Conservation (phyloP, 2,113 vertebrate species). For the Rostratula benghalensis region DNA sequence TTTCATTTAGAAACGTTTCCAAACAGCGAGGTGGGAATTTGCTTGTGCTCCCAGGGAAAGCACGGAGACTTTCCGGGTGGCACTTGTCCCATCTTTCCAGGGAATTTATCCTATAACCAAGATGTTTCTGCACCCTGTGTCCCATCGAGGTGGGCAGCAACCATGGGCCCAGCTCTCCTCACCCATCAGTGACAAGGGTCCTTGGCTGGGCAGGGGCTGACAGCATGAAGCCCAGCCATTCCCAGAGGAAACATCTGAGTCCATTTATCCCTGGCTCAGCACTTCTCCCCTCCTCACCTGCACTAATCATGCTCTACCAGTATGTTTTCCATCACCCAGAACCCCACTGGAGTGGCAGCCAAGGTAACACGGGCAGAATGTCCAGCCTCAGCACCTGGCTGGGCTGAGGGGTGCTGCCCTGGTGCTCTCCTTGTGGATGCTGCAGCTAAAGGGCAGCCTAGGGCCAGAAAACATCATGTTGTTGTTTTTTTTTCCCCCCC, state of each 20-base stretch:
- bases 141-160: neutral
- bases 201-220: neutral
- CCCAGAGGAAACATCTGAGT: neutral
- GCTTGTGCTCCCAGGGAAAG: neutral
- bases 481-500: neutral
- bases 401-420: neutral
- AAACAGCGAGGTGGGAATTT: neutral
- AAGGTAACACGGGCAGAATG: neutral
- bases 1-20: neutral
- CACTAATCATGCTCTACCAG: neutral
- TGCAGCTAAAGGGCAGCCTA: neutral
- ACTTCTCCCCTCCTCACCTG: neutral
- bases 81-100: neutral
- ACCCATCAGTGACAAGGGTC: neutral
- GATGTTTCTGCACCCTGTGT: neutral
- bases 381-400: fast-evolving
- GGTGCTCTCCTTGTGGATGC: neutral
- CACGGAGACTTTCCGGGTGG: fast-evolving
- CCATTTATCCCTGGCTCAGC: neutral
- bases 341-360: neutral
- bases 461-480: neutral
- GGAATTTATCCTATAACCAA: neutral
- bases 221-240: fast-evolving
- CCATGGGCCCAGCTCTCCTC: neutral
- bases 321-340: neutral